These are phyloP conservation scores for Cettia cetti DNA, from an alignment of 2,113 vertebrate genomes.

Conservation along the genomic window DNA sequence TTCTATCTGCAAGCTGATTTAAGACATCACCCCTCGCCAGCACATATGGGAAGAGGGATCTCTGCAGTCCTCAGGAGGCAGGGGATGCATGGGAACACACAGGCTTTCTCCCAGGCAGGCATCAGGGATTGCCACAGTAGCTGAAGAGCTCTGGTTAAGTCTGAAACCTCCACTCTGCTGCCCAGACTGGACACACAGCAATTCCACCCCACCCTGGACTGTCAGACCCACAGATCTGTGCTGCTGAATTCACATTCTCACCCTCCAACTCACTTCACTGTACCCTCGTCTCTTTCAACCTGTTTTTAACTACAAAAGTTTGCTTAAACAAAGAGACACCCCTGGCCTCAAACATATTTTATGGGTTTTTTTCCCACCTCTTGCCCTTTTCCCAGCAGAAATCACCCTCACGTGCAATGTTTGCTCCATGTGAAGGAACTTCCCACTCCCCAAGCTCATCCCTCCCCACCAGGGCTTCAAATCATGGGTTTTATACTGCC, in stretches of 20 bases:
- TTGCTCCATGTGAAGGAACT: neutral
- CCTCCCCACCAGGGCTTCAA: neutral
- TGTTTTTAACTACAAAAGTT: neutral
- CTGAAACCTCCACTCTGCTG: neutral
- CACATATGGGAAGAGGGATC: neutral
- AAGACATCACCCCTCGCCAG: neutral
- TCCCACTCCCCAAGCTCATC: neutral
- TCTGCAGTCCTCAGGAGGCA: neutral
- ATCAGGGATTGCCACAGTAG: neutral
- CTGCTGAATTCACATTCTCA: neutral
- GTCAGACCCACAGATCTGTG: rapidly evolving
- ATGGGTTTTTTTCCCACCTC: neutral
- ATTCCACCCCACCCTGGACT: neutral
- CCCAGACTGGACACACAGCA: neutral
- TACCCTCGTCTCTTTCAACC: neutral
- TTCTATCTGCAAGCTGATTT: neutral
- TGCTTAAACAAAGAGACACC: neutral
- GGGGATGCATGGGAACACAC: neutral
- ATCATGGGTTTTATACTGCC: neutral
- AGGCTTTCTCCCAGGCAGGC: neutral
- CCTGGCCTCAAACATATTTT: neutral
- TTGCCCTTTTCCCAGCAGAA: conserved; percentile 14
- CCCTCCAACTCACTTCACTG: neutral
- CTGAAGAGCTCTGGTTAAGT: neutral
- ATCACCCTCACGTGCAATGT: neutral